phyloP scores from a whole-genome alignment of 1,140 invertebrate genomes.

The Panagrolaimus sp. region DNA sequence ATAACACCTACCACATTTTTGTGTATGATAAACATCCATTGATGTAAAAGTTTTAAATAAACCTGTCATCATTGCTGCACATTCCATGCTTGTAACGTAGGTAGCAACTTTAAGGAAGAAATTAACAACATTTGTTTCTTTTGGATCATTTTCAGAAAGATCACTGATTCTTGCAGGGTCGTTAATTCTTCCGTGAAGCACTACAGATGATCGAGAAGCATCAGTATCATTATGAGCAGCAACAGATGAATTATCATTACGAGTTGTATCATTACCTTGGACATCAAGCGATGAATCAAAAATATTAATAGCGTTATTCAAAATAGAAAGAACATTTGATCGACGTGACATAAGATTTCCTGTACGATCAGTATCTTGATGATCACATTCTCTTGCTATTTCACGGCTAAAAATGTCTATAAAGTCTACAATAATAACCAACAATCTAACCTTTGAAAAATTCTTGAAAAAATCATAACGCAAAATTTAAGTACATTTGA shows the following conservation, averaged over 20 bases:
- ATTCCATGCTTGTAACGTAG: neutral
- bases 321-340: neutral
- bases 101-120: constrained; percentile 1
- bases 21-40: constrained; percentile 3
- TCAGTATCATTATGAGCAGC: neutral
- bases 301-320: neutral
- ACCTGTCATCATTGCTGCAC: neutral
- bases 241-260: neutral
- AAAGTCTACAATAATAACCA: neutral
- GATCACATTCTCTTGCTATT: no score
- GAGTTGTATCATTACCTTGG: neutral
- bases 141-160: no score
- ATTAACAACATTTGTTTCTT: neutral
- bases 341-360: neutral
- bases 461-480: neutral
- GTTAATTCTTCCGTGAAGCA: neutral
- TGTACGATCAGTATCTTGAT: no score
- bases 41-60: neutral
- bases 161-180: neutral
- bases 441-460: neutral
- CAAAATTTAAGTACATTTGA: neutral
- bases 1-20: neutral
- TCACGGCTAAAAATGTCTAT: no score
- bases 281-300: neutral
- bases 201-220: no score